Conservation (phyloP, 1,140 invertebrate species). For the Solenopsis invicta region DNA sequence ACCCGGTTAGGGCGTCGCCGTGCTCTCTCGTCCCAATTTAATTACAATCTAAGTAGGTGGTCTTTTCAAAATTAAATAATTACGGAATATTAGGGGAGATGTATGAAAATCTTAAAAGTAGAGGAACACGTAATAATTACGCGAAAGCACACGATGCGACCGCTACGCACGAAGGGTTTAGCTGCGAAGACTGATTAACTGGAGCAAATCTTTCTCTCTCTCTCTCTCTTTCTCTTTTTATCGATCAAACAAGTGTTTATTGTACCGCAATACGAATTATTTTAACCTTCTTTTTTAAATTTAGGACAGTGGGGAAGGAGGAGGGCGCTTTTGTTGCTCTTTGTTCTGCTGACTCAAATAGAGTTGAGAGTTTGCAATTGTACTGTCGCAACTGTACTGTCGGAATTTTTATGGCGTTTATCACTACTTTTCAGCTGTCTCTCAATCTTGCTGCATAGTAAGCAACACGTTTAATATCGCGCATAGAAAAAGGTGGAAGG, state of each 20-base stretch:
- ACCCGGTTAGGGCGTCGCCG: neutral
- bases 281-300: neutral
- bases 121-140: neutral
- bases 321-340: neutral
- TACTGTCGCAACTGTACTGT: neutral
- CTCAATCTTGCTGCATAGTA: neutral
- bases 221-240: neutral
- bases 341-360: neutral
- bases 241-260: neutral
- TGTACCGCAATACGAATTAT: neutral
- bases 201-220: neutral
- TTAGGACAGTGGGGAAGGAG: neutral
- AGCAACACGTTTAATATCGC: neutral
- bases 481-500: neutral
- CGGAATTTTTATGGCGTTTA: neutral
- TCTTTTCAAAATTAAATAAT: neutral
- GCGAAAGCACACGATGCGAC: neutral
- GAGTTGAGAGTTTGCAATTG: neutral
- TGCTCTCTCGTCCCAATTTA: neutral
- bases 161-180: neutral
- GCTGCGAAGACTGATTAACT: neutral
- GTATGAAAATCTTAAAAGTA: neutral
- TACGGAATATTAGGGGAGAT: neutral
- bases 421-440: neutral
- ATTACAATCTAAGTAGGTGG: neutral